Evolutionary conservation across 2,888 invertebrate species (phyloP).

Genomic region (Phrixothrix hirtus): DNA sequence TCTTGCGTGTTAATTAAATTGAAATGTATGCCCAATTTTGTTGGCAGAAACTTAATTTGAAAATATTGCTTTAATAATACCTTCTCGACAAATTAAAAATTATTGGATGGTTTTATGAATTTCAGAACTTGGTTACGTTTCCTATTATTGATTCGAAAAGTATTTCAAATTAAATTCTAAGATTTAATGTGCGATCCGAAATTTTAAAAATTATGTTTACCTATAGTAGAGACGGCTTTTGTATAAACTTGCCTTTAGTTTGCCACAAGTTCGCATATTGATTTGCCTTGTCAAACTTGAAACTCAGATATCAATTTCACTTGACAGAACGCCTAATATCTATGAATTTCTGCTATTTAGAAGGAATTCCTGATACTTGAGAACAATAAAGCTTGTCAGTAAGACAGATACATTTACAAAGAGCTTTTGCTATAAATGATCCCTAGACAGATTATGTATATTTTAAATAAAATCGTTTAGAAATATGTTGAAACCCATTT

Average conservation of each 20-base stretch:
- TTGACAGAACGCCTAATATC: constrained; percentile 18
- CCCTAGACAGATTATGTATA: too few species aligned
- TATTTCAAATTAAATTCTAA: too few species aligned
- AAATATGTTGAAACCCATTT: too few species aligned
- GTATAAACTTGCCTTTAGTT: too few species aligned
- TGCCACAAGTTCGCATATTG: too few species aligned
- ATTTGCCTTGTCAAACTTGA: constrained; percentile 18
- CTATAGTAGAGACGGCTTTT: too few species aligned
- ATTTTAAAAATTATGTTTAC: constrained; percentile 9
- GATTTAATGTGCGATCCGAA: too few species aligned
- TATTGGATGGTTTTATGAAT: background rate
- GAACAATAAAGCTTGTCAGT: too few species aligned
- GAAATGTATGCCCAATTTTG: constrained; percentile 17
- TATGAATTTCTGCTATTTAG: constrained; percentile 16
- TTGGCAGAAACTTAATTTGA: constrained; percentile 14
- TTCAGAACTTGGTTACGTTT: background rate
- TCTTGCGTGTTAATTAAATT: constrained; percentile 24
- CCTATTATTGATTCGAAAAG: background rate
- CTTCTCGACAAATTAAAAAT: constrained; percentile 15
- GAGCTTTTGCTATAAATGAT: too few species aligned
- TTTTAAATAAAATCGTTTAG: too few species aligned
- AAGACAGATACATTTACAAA: constrained; percentile 5
- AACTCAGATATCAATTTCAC: constrained; percentile 23
- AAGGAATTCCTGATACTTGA: too few species aligned
- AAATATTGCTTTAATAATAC: constrained; percentile 19